Conservation (phyloP, 2,113 vertebrate species). For the Colaptes auratus region DNA sequence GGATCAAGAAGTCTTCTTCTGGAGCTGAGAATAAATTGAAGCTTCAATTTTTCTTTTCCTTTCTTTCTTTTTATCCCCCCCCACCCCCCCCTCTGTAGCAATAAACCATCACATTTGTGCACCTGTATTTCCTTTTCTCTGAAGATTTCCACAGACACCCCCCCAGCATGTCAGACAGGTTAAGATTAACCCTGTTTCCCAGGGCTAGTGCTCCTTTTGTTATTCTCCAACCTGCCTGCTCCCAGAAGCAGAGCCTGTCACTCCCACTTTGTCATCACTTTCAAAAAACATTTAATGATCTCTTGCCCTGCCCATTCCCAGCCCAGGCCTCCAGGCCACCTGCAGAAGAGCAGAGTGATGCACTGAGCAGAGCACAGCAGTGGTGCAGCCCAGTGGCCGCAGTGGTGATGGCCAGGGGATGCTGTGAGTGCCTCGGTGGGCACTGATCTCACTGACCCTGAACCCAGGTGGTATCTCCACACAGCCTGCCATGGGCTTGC, state of each 20-base stretch:
- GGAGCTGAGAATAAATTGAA: not conserved
- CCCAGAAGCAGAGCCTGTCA: not conserved
- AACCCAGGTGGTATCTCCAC: rapidly evolving
- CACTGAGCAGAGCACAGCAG: not conserved
- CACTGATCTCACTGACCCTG: too few species aligned
- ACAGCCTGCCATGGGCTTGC: not conserved
- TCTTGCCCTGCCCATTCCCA: not conserved
- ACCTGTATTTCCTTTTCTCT: not conserved
- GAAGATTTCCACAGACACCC: not conserved
- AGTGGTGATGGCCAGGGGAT: not conserved
- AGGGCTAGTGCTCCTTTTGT: not conserved
- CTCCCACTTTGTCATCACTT: not conserved
- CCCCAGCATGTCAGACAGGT: not conserved
- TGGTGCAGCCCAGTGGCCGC: rapidly evolving
- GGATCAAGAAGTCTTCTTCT: not conserved
- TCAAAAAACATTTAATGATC: not conserved
- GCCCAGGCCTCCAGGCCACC: not conserved
- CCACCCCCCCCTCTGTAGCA: not conserved
- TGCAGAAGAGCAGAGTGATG: not conserved
- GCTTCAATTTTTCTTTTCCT: not conserved
- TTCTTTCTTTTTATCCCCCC: not conserved
- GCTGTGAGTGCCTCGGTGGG: rapidly evolving
- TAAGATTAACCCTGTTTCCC: not conserved
- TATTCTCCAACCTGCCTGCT: not conserved
- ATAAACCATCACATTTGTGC: not conserved